Percentiles rank a stretch among this genome's conserved stretches.
These are phyloP conservation scores for Xenopus petersii DNA, from an alignment of 2,797 vertebrate genomes.

Conservation along the genomic window DNA sequence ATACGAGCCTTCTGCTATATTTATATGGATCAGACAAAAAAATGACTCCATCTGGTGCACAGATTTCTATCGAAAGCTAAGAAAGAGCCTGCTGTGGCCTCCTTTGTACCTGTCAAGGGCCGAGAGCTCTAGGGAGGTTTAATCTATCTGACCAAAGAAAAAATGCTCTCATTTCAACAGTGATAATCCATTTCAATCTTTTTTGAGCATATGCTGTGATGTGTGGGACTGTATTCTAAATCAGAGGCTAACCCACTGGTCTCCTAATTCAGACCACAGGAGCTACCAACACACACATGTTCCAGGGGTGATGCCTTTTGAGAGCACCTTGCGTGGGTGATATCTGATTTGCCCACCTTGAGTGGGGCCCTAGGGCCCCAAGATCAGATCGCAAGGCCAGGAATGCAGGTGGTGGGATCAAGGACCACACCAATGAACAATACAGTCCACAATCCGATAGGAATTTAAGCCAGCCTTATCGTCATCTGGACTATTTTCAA, in stretches of 20 bases:
- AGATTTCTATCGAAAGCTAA: constrained; percentile 32
- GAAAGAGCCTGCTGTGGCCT: constrained; percentile 35
- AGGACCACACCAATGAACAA: too few species aligned
- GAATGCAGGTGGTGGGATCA: too few species aligned
- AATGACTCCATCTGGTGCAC: constrained; percentile 39
- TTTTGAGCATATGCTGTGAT: constrained; percentile 25
- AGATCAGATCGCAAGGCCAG: too few species aligned
- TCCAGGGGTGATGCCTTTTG: too few species aligned
- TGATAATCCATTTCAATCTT: constrained; percentile 21
- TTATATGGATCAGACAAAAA: constrained; percentile 30
- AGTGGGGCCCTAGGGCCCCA: too few species aligned
- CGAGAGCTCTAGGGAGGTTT: constrained; percentile 18
- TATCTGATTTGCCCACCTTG: too few species aligned
- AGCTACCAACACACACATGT: neutral
- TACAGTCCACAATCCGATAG: too few species aligned
- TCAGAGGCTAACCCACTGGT: neutral
- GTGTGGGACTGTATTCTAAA: constrained; percentile 4
- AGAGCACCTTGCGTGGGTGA: too few species aligned
- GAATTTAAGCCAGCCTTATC: too few species aligned
- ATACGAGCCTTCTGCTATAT: constrained; percentile 34
- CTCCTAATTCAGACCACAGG: neutral
- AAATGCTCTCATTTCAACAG: constrained; percentile 13
- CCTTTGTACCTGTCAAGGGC: constrained; percentile 39
- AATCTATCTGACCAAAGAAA: constrained; percentile 18
- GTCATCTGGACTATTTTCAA: too few species aligned